Evolutionary conservation across 2,888 invertebrate species (phyloP).

Genomic region (Drosophila parthenogenetica): DNA sequence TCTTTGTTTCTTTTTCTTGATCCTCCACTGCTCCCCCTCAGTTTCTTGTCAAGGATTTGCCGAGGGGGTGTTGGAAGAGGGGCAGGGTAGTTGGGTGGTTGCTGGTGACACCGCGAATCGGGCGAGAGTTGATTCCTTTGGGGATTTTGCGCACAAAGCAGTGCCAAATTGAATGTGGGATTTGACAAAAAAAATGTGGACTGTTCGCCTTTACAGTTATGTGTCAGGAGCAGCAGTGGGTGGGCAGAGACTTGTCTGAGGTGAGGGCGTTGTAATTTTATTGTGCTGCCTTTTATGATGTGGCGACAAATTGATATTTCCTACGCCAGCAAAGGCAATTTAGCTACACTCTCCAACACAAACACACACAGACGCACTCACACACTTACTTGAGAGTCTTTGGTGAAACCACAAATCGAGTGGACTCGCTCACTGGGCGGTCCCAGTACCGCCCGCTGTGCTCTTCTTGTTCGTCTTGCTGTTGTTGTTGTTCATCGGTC

Average conservation of each 20-base stretch:
- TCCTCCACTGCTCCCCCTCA: slow-evolving; percentile 42
- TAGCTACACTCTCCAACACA: slow-evolving; percentile 52
- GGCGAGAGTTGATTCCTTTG: slow-evolving; percentile 76
- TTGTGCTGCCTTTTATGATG: slow-evolving; percentile 81
- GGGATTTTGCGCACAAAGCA: slow-evolving; percentile 82
- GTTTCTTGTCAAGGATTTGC: slow-evolving; percentile 54
- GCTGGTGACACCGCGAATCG: slow-evolving; percentile 36
- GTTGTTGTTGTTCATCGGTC: slow-evolving; percentile 23
- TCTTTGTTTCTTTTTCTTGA: slow-evolving; percentile 28
- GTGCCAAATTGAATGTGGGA: slow-evolving; percentile 80
- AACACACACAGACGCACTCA: slow-evolving; percentile 23
- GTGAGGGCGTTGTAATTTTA: slow-evolving; percentile 72
- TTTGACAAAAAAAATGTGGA: slow-evolving; percentile 61
- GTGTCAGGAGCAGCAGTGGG: slow-evolving; percentile 5
- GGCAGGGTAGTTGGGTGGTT: neutral
- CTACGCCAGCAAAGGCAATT: slow-evolving; percentile 72
- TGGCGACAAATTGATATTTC: slow-evolving; percentile 82
- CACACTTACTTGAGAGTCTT: slow-evolving; percentile 45
- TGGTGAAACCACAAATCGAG: slow-evolving; percentile 55
- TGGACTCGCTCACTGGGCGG: slow-evolving; percentile 69
- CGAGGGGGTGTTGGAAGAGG: slow-evolving; percentile 15
- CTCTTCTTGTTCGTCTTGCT: slow-evolving; percentile 31
- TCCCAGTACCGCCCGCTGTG: slow-evolving; percentile 63
- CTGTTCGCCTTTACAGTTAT: slow-evolving; percentile 18
- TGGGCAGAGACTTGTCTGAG: slow-evolving; percentile 3